Base-by-base conservation (phyloP, 2,888 invertebrate species). In the Fragum sueziense region DNA sequence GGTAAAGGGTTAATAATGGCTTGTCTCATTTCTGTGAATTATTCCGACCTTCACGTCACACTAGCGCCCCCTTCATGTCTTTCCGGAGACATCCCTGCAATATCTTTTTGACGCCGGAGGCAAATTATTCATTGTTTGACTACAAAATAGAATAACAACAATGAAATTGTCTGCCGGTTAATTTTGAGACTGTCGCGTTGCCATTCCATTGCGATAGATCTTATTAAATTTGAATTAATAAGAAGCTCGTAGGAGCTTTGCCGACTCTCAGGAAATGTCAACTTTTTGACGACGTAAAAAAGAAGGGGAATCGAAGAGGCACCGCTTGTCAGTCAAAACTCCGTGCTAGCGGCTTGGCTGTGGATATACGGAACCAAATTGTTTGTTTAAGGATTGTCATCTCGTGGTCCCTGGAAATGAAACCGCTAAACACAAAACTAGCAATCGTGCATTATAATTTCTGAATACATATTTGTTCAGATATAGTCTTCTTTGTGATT, bases 71-170 rank as follows among this genome's bases (percentile, higher is more conserved):
- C 34, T 47, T 34, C 59, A 61, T 69, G 65, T 65, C 41, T 72
- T 75, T 71, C 74, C 62, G 41, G 73, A 79, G 79, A 74, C 82
- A 79, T 68, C 70, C 47, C 68, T 79, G 67, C 73, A 71, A 62
- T 62, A 67, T 51, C 74, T 70, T 69, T 61, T 62, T 65, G 54
- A 47, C 72, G 34, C 47, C 57, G 41, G 68, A 76, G 74, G 70
- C 74, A 76, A 79, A 79, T 79, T 82, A 82, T 82, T 82, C 82
- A 82, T 79, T 74, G 82, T 65, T 65, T 68, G 70, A 79, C 73
- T 73, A 76, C 74, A 70, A 73, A 76, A 79, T 70, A 72, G 68
- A 79, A 75, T 79, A 51, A 75, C 75, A 59, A 76, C 73, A 79
- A 76, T 79, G 68, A 41, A 75, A 71, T 69, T 75, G 74, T 74